Percentiles rank a stretch among this genome's conserved stretches.
These are phyloP conservation scores for Oophaga sylvatica DNA, from an alignment of 2,797 vertebrate genomes.

Conservation along the genomic window DNA sequence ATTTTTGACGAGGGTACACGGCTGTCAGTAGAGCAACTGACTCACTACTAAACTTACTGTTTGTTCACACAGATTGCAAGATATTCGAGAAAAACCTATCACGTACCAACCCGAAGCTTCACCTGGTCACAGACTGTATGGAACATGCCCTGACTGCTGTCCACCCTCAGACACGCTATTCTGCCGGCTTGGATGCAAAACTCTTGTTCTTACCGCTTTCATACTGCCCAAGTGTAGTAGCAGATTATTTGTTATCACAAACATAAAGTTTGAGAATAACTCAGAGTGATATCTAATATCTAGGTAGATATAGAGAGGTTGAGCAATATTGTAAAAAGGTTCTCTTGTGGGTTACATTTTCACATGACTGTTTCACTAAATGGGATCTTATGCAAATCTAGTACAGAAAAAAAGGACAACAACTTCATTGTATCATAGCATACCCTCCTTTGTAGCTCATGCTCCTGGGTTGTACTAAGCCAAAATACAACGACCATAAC, in stretches of 20 bases:
- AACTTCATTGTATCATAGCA: too few relatives aligned
- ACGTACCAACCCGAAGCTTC: conserved; percentile 61
- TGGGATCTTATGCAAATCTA: too few relatives aligned
- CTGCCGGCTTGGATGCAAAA: conserved; percentile 79
- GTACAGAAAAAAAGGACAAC: too few relatives aligned
- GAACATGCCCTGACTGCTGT: conserved; percentile 75
- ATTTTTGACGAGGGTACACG: not conserved
- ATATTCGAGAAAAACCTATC: not conserved
- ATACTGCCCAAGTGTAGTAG: conserved; percentile 71
- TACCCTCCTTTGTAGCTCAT: too few relatives aligned
- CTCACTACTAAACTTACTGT: not conserved
- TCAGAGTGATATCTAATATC: too few relatives aligned
- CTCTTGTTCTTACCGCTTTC: conserved; percentile 79
- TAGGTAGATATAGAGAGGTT: too few relatives aligned
- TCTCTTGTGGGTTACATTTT: not conserved
- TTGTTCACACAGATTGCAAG: conserved; percentile 20
- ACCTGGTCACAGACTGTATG: conserved; percentile 80
- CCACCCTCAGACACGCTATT: conserved; percentile 75
- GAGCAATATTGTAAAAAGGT: not conserved
- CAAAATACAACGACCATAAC: too few relatives aligned
- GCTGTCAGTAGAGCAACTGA: not conserved
- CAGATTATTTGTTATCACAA: not conserved
- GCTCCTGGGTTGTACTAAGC: too few relatives aligned
- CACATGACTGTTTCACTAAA: not conserved
- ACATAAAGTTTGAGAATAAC: not conserved